Evolutionary conservation across 2,888 invertebrate genomes (phyloP), one percentile per base, ranked within the genome.

Genomic region (Allolobophora icterica): DNA sequence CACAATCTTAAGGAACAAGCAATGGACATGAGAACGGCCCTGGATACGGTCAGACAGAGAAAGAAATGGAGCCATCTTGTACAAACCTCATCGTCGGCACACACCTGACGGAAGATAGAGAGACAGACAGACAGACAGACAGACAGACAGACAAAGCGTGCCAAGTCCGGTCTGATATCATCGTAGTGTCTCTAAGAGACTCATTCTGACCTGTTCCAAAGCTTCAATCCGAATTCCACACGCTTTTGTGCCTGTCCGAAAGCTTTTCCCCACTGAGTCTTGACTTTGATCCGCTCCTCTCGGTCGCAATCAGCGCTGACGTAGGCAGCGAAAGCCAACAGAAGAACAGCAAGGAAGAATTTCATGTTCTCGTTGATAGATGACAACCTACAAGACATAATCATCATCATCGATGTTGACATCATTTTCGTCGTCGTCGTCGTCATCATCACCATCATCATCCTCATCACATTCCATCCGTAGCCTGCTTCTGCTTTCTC

Each of bases 261-360:
- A 5, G 90, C 91, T 38, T 90, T 1, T 0, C 21, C 45, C 91
- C 91, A 91, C 34, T 91, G 91, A 30, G 15, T 24, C 90, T 91
- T 91, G 45, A 91, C 90, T 90, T 90, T 90, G 90, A 90, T 4
- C 40, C 90, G 87, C 6, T 34, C 42, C 84, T 87, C 24, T 17
- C 30, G 2, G 24, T 84, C 33, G 52, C 90, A 90, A 30, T 90
- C 90, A 38, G 90, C 87, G 87, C 84, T 84, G 34, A 87, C 84
- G 35, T n/a, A 52, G 89, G 89, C 91, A 21, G 89, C 90, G 21
- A 90, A 38, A 15, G 91, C 91, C 89, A 40, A 15, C 89, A 91
- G 89, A 24, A 91, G 0, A 34, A 91, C 87, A 38, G 87, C 38
- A 35, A 91, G 19, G 89, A 89, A 24, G 89, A 89, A 30, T 52